These are phyloP conservation scores for Neodontobutis hainanensis DNA, from an alignment of 2,113 vertebrate species.

Conservation along the genomic window DNA sequence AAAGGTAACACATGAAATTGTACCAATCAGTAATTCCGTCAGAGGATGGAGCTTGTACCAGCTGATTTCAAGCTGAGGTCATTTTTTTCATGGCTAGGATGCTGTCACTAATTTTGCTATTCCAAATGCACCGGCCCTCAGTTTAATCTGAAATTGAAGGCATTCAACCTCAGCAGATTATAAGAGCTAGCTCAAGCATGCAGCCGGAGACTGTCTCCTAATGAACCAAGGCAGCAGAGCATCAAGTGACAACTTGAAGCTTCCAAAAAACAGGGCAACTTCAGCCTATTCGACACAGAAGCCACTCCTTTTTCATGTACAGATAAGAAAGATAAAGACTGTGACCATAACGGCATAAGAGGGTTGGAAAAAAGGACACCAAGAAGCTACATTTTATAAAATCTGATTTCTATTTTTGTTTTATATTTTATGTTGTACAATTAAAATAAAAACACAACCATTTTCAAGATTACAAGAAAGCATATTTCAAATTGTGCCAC, in stretches of 20 bases:
- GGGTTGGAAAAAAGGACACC: constrained; percentile 48
- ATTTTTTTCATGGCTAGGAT: constrained; percentile 19
- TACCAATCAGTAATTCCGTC: constrained; percentile 45
- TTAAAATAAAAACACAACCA: constrained; percentile 87
- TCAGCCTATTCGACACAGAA: constrained; percentile 1
- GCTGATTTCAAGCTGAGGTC: constrained; percentile 42
- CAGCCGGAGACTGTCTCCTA: constrained; percentile 42
- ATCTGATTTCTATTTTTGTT: constrained; percentile 70
- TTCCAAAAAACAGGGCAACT: constrained; percentile 21
- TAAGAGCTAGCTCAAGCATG: constrained; percentile 48
- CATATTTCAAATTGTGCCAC: constrained; percentile 83
- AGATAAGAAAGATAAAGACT: constrained; percentile 3
- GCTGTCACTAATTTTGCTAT: constrained; percentile 45
- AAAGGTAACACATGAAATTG: constrained; percentile 48
- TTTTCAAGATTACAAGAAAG: constrained; percentile 84
- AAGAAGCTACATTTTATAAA: constrained; percentile 65
- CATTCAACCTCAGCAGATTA: constrained; percentile 67
- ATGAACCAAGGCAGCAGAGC: constrained; percentile 55
- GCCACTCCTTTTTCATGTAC: neutral
- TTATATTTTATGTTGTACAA: constrained; percentile 82
- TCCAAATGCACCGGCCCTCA: constrained; percentile 48
- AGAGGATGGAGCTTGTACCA: constrained; percentile 49
- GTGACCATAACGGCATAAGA: neutral
- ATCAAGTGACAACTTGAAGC: constrained; percentile 55
- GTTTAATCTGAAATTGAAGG: constrained; percentile 74